Evolutionary conservation across 2,888 invertebrate genomes (phyloP).

Genomic region (Ochlodes sylvanus): DNA sequence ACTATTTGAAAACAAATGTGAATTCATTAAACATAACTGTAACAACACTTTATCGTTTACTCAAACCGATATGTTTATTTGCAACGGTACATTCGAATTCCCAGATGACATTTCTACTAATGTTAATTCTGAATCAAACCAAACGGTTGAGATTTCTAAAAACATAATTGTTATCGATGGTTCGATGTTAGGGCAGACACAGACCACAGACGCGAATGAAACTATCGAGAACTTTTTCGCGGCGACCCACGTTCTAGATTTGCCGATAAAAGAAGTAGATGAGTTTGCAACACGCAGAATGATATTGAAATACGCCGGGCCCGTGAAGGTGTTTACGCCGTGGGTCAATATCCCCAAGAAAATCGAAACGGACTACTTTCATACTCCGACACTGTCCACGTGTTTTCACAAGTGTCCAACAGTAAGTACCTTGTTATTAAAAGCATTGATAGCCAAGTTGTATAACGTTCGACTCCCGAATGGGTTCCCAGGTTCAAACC

Average conservation of each 20-base stretch:
- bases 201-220: slow-evolving; percentile 57
- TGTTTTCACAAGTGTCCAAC: slow-evolving; percentile 73
- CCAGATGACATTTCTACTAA: neutral
- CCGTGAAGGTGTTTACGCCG: slow-evolving; percentile 62
- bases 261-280: slow-evolving; percentile 59
- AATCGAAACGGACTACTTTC: slow-evolving; percentile 54
- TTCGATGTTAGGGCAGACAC: slow-evolving; percentile 53
- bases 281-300: slow-evolving; percentile 55
- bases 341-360: slow-evolving; percentile 60
- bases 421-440: slow-evolving; percentile 51
- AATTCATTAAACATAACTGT: slow-evolving; percentile 62
- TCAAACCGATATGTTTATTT: slow-evolving; percentile 59
- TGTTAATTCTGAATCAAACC: neutral
- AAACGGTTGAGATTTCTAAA: slow-evolving; percentile 38
- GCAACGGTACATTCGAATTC: slow-evolving; percentile 45
- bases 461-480: no score
- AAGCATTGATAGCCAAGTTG: no score
- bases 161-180: slow-evolving; percentile 60
- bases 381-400: slow-evolving; percentile 60
- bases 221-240: slow-evolving; percentile 69
- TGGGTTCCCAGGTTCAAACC: no score
- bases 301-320: slow-evolving; percentile 57
- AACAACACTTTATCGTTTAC: slow-evolving; percentile 51
- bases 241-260: slow-evolving; percentile 63
- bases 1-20: slow-evolving; percentile 61